Conservation (phyloP, 2,797 vertebrate species). For the Anas georgica region DNA sequence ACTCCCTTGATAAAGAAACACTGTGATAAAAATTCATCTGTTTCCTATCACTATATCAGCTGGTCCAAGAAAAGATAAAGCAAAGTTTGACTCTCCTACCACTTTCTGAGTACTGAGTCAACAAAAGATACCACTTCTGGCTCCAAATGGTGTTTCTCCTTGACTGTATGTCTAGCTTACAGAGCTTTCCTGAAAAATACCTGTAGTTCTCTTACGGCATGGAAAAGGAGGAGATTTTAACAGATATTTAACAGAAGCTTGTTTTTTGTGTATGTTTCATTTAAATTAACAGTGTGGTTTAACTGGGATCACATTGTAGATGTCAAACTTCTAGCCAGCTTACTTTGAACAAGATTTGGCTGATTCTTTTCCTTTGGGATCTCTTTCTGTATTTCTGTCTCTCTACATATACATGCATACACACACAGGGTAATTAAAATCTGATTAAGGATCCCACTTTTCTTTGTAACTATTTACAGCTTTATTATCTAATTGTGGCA, state of each 20-base stretch:
- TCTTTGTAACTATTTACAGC: not conserved
- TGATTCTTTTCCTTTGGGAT: not conserved
- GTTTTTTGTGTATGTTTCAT: not conserved
- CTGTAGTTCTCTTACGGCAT: not conserved
- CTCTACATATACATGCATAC: not conserved
- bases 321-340: not conserved
- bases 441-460: not conserved
- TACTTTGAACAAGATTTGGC: not conserved
- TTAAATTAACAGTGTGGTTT: not conserved
- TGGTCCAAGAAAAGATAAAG: not conserved
- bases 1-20: not conserved
- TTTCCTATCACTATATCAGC: not conserved
- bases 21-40: not conserved
- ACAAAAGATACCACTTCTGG: not conserved
- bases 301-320: fast-evolving
- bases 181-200: not conserved
- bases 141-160: not conserved
- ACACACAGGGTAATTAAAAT: not conserved
- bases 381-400: not conserved
- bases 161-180: not conserved
- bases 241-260: not conserved
- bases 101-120: not conserved
- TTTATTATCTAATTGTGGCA: not conserved
- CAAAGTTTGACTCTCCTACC: not conserved
- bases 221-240: not conserved